Base-by-base conservation (phyloP, 2,888 invertebrate species). In the Mythimna ferrago region DNA sequence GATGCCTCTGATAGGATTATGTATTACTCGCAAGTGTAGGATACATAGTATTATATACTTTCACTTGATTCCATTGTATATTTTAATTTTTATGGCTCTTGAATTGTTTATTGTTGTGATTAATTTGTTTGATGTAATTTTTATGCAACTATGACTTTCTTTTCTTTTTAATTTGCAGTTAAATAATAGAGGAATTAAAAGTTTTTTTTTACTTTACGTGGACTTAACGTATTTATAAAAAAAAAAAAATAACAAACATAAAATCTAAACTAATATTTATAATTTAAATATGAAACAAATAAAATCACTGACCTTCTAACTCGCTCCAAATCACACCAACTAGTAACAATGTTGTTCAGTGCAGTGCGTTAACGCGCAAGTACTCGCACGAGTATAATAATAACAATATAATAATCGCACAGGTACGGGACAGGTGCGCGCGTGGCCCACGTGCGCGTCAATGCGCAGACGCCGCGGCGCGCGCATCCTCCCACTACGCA, bases 401-500 rank as follows among this genome's bases (percentile, higher is more conserved):
- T 26, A 66, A 71, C 38, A 67, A 76, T 67, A 68, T 53, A 72
- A 64, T n/a, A 72, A 64, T n/a, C 44, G 74, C 71, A 53, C 62
- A 53, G 54, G 67, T 67, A 35, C 61, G 61, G 44, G 51, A 81
- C 66, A 76, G 76, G 80, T 76, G 82, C 67, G 82, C 76, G 72
- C 74, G 75, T 74, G 69, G 62, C 80, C 83, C 88, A 85, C 86
- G 85, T 85, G 84, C 82, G 77, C 85, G 73, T 32, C 70, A 81
- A 76, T 83, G 86, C 86, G 71, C 76, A 82, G 80, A 83, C 86
- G 66, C 35, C 54, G 53, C 83, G 84, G 84, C 88, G 86, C 86
- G 88, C 86, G 85, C 87, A 84, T 86, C 87, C 88, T 87, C 87
- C 83, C 85, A 83, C 86, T 76, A 72, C 53, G 69, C 65, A 67